Conservation (phyloP, 2,113 vertebrate genomes). For the Glareola pratincola region DNA sequence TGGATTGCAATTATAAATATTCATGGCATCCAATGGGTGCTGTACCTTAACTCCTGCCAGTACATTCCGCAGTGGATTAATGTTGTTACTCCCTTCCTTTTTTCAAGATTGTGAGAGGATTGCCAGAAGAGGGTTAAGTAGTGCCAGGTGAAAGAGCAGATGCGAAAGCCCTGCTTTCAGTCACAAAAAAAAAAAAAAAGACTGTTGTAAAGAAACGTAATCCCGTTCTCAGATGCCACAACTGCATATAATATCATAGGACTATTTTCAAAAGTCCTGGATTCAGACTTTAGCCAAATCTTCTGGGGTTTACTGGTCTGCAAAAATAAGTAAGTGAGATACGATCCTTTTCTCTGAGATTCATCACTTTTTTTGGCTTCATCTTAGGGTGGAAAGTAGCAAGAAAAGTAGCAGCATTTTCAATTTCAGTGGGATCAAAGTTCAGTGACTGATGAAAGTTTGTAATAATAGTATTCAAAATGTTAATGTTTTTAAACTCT, state of each 20-base stretch:
- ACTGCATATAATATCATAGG: neutral
- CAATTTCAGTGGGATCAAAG: neutral
- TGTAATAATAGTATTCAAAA: neutral
- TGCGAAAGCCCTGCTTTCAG: neutral
- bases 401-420: neutral
- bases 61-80: neutral
- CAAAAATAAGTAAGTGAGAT: neutral
- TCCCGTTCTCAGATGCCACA: neutral
- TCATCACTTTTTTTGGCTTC: neutral
- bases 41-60: neutral
- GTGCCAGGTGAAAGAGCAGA: neutral
- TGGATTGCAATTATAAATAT: constrained; percentile 13
- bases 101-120: neutral
- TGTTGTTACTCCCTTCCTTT: neutral
- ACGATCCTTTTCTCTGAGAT: neutral
- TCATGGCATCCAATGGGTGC: neutral
- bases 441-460: neutral
- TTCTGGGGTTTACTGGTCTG: neutral
- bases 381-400: neutral
- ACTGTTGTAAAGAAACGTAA: neutral
- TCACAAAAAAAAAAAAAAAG: neutral
- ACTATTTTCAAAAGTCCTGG: neutral
- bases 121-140: neutral
- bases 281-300: neutral
- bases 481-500: neutral